Conservation (phyloP, 2,113 vertebrate genomes). For the Cyanoderma ruficeps region DNA sequence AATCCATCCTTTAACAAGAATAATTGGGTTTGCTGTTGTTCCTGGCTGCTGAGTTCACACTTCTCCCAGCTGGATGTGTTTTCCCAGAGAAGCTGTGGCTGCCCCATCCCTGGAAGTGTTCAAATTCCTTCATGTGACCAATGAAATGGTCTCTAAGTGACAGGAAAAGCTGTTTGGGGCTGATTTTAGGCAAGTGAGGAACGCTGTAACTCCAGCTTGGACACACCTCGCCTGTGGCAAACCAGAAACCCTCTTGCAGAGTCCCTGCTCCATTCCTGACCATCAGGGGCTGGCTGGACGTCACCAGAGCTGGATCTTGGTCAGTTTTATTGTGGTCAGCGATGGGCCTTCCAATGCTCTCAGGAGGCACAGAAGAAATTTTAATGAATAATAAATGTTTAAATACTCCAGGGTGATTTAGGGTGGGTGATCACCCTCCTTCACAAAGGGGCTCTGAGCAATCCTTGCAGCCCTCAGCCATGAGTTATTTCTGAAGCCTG, state of each 20-base stretch:
- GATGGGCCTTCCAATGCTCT: too few species aligned
- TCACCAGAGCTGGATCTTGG: background rate
- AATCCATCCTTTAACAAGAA: background rate
- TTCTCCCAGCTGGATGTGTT: background rate
- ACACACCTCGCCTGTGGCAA: background rate
- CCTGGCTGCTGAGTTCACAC: background rate
- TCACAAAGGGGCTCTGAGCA: background rate
- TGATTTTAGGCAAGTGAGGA: background rate
- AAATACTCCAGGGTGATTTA: background rate
- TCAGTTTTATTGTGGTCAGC: background rate
- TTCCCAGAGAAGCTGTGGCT: background rate
- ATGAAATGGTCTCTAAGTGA: too few species aligned
- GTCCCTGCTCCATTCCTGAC: background rate
- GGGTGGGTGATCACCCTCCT: background rate
- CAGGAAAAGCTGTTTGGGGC: background rate
- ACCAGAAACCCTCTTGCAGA: background rate
- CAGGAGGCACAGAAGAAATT: background rate
- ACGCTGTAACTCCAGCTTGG: background rate
- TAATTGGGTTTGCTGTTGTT: background rate
- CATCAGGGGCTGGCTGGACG: background rate
- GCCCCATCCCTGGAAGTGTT: background rate
- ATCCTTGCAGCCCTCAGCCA: background rate
- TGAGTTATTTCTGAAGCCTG: background rate
- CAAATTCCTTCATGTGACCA: background rate
- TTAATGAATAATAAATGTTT: background rate